These are phyloP conservation scores for Heloderma charlesbogerti DNA, from an alignment of 2,113 vertebrate genomes.

Conservation along the genomic window DNA sequence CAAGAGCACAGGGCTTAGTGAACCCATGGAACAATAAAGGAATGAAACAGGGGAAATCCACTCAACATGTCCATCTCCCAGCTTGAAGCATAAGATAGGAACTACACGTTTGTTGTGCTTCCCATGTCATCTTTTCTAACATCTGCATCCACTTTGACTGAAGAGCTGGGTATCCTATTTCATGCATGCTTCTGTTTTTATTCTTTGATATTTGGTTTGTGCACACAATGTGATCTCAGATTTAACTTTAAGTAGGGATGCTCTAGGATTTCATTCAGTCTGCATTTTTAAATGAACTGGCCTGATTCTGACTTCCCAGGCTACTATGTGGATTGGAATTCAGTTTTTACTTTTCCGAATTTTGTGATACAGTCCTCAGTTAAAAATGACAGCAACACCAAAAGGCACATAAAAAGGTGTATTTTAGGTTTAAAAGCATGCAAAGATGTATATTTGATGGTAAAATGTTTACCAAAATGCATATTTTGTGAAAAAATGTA, in stretches of 20 bases:
- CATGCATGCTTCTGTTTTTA: background rate
- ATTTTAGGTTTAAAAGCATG: too few relatives aligned
- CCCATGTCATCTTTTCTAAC: background rate
- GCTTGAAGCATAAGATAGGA: background rate
- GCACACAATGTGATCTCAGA: background rate
- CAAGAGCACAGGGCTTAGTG: background rate
- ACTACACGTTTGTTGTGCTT: background rate
- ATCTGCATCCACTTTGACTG: background rate
- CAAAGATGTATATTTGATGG: too few relatives aligned
- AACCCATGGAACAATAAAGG: background rate
- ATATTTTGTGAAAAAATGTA: too few relatives aligned
- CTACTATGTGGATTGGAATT: background rate
- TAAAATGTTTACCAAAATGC: too few relatives aligned
- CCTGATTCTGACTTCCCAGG: background rate
- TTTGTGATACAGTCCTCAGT: too few relatives aligned
- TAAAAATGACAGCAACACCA: too few relatives aligned
- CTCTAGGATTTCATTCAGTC: background rate
- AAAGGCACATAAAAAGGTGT: too few relatives aligned
- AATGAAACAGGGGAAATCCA: background rate
- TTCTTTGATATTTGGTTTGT: background rate
- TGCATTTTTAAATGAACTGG: background rate
- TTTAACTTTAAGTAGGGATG: background rate
- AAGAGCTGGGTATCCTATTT: background rate
- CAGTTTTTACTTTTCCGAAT: too few relatives aligned
- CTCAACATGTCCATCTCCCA: background rate